These are phyloP conservation scores for Dermolepida albohirtum DNA, from an alignment of 2,888 invertebrate species.

Conservation along the genomic window DNA sequence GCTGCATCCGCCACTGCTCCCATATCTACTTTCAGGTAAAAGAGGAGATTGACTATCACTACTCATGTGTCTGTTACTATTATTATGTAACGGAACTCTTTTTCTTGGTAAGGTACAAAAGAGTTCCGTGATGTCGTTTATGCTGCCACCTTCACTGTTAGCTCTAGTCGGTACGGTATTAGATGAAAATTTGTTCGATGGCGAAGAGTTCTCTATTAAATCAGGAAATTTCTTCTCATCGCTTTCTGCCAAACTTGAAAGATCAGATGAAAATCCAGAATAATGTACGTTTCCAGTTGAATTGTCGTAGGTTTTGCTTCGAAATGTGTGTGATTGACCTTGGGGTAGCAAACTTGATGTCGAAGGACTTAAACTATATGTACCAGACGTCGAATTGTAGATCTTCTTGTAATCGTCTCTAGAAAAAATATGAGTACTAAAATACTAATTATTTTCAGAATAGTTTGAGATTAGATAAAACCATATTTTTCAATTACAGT, in stretches of 20 bases:
- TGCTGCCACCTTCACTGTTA: constrained; percentile 63
- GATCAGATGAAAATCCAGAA: constrained; percentile 54
- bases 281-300: constrained; percentile 53
- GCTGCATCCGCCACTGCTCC: constrained; percentile 77
- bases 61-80: constrained; percentile 61
- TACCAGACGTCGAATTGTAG: constrained; percentile 64
- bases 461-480: constrained; percentile 34
- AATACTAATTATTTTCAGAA: constrained; percentile 13
- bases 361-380: constrained; percentile 57
- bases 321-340: constrained; percentile 16
- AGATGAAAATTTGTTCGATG: constrained; percentile 51
- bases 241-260: constrained; percentile 55
- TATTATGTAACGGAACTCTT: constrained; percentile 54
- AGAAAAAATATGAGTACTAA: constrained; percentile 60
- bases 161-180: constrained; percentile 51
- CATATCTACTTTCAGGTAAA: constrained; percentile 76
- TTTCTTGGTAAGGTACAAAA: constrained; percentile 77
- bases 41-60: constrained; percentile 82
- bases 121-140: constrained; percentile 61
- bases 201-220: constrained; percentile 59
- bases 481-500: neutral
- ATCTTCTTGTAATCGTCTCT: constrained; percentile 65
- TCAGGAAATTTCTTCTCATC: constrained; percentile 60
- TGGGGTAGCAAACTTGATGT: constrained; percentile 43
- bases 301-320: constrained; percentile 48